Evolutionary conservation across 2,113 vertebrate species (phyloP), one percentile per base, ranked within the genome.

Genomic region (Arothron firmamentum): DNA sequence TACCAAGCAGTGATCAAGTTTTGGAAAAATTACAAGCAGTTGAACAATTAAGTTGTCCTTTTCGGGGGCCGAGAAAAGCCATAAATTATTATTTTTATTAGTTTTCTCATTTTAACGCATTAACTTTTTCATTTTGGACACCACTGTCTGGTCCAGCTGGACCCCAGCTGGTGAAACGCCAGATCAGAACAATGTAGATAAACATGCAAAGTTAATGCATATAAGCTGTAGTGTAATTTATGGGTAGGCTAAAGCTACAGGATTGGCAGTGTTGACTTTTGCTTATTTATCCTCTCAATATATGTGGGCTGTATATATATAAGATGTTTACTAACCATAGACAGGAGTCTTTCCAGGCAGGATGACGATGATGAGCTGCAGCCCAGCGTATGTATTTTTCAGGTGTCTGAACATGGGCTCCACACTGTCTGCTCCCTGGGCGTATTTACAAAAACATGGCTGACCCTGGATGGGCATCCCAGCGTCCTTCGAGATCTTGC

Each of bases 401-500:
- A 99, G 93, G 89, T 99, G 96, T 65, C 96, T 87, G 85, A 99
- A 99, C 96, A 99, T 99, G 83, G 96, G 97, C 88, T 98, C 96
- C 87, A 98, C 96, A 0, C 96, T 97, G 90, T 98, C 96, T 0
- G 96, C 95, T 11, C 96, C 96, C 82, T 99, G 96, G 3, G 96
- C 96, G 0, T 98, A 99, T 78, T 99, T 99, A 81, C 97, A 99
- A 91, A 99, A 99, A 55, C 97, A 99, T 20, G 97, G 97, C 88
- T 99, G 96, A 50, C 96, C 96, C 62, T 98, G 96, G 77, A 98
- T 98, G 0, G 96, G 95, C 96, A 98, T 98, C 65, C 95, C 96
- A 0, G 95, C 96, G 0, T 98, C 96, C 64, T 98, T 98, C 1
- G 96, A 98, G 86, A 98, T 98, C 85, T 98, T 98, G 18, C 96